These are phyloP conservation scores for Silurus meridionalis DNA, from an alignment of 2,113 vertebrate genomes.

Conservation along the genomic window DNA sequence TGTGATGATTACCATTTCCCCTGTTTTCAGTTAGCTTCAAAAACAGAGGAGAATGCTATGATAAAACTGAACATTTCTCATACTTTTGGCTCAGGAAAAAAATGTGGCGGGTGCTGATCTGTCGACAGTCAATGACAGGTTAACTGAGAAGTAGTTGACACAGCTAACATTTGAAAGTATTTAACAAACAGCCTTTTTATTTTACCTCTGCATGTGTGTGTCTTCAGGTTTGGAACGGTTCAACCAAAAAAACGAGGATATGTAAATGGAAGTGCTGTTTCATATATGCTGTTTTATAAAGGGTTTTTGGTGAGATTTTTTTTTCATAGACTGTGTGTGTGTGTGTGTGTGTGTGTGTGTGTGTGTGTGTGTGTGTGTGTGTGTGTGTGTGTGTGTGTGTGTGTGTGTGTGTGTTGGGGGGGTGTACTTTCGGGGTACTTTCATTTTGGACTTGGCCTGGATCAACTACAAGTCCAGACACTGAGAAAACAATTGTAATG, in stretches of 20 bases:
- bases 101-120: conserved; percentile 23
- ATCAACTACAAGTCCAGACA: conserved; percentile 40
- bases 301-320: not conserved
- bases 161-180: conserved; percentile 19
- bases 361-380: too few relatives aligned
- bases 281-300: not conserved
- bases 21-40: conserved; percentile 49
- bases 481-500: conserved; percentile 46
- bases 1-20: conserved; percentile 36
- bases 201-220: conserved; percentile 6
- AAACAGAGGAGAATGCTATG: conserved; percentile 21
- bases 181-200: conserved; percentile 22
- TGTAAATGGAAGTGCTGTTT: not conserved
- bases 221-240: not conserved
- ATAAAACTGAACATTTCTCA: conserved; percentile 45
- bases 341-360: not conserved
- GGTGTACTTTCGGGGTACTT: not conserved
- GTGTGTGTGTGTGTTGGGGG: not conserved
- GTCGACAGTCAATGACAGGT: conserved; percentile 37
- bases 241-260: not conserved
- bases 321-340: not conserved
- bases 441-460: conserved; percentile 37
- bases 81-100: conserved; percentile 4
- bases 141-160: conserved; percentile 37
- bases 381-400: not conserved